Conservation (phyloP, 2,113 vertebrate species). For the Ctenodactylus gundi region DNA sequence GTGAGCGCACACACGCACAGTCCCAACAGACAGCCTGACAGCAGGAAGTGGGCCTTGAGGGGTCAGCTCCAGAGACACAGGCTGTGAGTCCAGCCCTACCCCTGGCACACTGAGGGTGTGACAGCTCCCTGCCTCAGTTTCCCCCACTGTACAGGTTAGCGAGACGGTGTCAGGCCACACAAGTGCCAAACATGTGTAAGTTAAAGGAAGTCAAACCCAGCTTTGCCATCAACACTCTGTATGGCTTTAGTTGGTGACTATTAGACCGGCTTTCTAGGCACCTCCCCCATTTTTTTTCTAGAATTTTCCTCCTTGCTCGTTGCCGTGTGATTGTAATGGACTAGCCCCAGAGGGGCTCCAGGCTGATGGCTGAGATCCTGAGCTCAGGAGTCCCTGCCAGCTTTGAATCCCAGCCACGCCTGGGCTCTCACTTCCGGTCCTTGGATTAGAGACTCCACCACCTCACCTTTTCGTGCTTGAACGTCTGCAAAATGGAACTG, state of each 20-base stretch:
- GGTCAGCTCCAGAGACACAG: neutral
- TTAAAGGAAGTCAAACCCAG: neutral
- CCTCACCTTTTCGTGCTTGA: neutral
- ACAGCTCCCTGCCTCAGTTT: neutral
- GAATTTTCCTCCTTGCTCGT: neutral
- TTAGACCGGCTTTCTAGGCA: neutral
- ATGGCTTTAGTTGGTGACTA: neutral
- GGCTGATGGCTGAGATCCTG: neutral
- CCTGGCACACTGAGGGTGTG: neutral
- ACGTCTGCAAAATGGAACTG: neutral
- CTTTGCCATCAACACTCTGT: neutral
- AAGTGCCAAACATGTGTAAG: neutral
- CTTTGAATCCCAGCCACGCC: neutral
- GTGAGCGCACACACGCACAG: accelerated
- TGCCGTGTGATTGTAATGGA: neutral
- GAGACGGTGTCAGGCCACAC: neutral
- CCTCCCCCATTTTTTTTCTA: neutral
- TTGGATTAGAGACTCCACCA: neutral
- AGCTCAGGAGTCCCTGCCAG: neutral
- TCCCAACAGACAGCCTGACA: neutral
- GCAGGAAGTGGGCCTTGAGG: neutral
- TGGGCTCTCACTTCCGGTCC: neutral
- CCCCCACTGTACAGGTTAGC: neutral
- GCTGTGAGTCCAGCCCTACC: neutral
- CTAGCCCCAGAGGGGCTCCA: neutral